These are phyloP conservation scores for Philereme vetulata DNA, from an alignment of 2,888 invertebrate species.

Conservation along the genomic window DNA sequence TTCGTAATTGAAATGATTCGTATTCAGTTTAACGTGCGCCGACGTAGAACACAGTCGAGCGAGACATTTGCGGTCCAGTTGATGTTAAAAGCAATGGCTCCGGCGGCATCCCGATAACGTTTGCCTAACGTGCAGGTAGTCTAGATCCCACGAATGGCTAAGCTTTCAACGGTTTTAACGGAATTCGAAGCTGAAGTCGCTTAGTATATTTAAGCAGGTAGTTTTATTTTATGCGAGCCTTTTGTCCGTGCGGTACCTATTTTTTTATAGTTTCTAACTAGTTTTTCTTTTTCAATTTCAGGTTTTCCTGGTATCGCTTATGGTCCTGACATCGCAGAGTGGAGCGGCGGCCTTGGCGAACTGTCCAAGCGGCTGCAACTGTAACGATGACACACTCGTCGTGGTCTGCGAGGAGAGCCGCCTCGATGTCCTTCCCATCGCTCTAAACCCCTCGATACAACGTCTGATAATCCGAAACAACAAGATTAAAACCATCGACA, in stretches of 20 bases:
- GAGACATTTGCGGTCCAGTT: conserved; percentile 48
- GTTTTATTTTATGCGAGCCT: conserved; percentile 20
- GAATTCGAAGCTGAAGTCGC: conserved; percentile 38
- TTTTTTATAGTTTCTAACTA: conserved; percentile 1
- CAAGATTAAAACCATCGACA: conserved; percentile 94
- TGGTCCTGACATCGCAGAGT: conserved; percentile 66
- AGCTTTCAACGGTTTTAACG: conserved; percentile 42
- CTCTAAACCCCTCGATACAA: conserved; percentile 95
- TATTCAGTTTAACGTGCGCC: conserved; percentile 41
- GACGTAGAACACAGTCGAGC: conserved; percentile 33
- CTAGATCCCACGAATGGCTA: conserved; percentile 35
- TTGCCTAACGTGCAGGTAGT: conserved; percentile 38
- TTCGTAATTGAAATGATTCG: conserved; percentile 46
- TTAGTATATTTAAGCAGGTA: conserved; percentile 23
- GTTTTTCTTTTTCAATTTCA: conserved; percentile 55
- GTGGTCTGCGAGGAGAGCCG: conserved; percentile 94
- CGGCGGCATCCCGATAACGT: conserved; percentile 42
- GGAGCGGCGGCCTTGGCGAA: conserved; percentile 86
- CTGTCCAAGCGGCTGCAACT: conserved; percentile 94
- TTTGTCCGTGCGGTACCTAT: too few species aligned
- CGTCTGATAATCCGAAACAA: conserved; percentile 93
- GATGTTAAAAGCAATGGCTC: conserved; percentile 42
- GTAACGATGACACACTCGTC: conserved; percentile 94
- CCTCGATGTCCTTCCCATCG: conserved; percentile 94
- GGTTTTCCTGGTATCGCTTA: conserved; percentile 69